Evolutionary conservation across 2,888 invertebrate genomes (phyloP).

Genomic region (Limnephilus auricula): DNA sequence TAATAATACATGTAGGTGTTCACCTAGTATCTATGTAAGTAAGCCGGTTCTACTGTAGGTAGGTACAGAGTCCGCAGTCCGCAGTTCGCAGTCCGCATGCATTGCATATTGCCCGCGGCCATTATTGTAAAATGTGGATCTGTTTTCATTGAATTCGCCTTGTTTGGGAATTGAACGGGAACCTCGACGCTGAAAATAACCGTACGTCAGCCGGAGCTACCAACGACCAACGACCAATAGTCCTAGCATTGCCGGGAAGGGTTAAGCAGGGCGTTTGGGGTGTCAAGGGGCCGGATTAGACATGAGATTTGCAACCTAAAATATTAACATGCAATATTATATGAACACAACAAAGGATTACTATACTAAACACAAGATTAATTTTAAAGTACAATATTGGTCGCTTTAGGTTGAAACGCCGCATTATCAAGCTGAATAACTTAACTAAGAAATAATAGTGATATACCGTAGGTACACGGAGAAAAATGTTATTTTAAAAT

Average conservation of each 20-base stretch:
- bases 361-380: no score
- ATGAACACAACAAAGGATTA: no score
- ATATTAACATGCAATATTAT: no score
- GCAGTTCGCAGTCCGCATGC: conserved; percentile 10
- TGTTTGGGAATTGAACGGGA: conserved; percentile 67
- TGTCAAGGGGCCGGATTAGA: conserved; percentile 65
- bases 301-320: neutral
- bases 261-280: conserved; percentile 65
- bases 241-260: conserved; percentile 67
- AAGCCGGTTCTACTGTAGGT: conserved; percentile 25
- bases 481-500: no score
- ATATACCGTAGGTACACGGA: no score
- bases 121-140: conserved; percentile 66
- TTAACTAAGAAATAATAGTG: no score
- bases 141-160: conserved; percentile 67
- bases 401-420: no score
- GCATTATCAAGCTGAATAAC: no score
- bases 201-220: conserved; percentile 65
- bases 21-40: conserved; percentile 52
- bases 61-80: neutral
- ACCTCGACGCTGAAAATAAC: conserved; percentile 65
- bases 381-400: no score
- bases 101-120: conserved; percentile 51
- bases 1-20: neutral
- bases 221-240: conserved; percentile 67